Evolutionary conservation across 2,888 invertebrate species (phyloP).

Genomic region (Spodoptera picta): DNA sequence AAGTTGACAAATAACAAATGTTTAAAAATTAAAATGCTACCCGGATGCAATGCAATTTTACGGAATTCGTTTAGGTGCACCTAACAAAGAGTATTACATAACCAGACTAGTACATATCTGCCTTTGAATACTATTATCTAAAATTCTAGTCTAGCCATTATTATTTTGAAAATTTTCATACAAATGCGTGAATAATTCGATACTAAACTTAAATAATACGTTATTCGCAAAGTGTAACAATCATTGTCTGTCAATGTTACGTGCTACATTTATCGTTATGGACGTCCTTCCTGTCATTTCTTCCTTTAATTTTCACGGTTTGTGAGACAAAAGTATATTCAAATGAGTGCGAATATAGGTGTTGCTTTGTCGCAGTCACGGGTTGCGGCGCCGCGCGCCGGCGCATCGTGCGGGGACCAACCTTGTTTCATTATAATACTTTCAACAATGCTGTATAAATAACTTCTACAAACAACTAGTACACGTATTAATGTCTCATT

Average conservation of each 20-base stretch:
- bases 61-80: neutral
- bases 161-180: neutral
- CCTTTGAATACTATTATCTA: slow-evolving; percentile 4
- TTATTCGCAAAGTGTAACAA: slow-evolving; percentile 31
- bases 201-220: slow-evolving; percentile 6
- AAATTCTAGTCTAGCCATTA: neutral
- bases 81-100: slow-evolving; percentile 3
- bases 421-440: slow-evolving; percentile 59
- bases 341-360: slow-evolving; percentile 50
- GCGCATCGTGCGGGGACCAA: slow-evolving; percentile 56
- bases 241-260: slow-evolving; percentile 40
- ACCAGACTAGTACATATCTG: neutral
- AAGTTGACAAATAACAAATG: neutral
- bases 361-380: slow-evolving; percentile 55
- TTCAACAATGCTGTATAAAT: slow-evolving; percentile 58
- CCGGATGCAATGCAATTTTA: neutral
- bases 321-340: slow-evolving; percentile 50
- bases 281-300: slow-evolving; percentile 56
- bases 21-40: neutral
- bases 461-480: slow-evolving; percentile 57
- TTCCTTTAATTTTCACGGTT: slow-evolving; percentile 55
- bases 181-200: slow-evolving; percentile 24
- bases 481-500: slow-evolving; percentile 56
- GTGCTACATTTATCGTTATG: slow-evolving; percentile 41
- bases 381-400: slow-evolving; percentile 30